These are phyloP conservation scores for Corythoichthys haematopterus DNA, from an alignment of 2,113 vertebrate genomes.

Conservation along the genomic window DNA sequence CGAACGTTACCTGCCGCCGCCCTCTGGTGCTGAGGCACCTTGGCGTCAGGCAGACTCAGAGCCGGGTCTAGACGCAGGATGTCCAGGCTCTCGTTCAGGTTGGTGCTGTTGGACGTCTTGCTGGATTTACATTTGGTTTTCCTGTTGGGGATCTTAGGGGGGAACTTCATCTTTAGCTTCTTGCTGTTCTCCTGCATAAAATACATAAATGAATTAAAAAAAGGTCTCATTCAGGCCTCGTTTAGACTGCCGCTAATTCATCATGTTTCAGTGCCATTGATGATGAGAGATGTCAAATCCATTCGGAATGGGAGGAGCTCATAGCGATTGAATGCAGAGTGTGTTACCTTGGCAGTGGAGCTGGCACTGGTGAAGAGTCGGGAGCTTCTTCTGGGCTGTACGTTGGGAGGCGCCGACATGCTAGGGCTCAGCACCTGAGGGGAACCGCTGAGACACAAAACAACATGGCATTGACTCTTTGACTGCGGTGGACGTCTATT, in stretches of 20 bases:
- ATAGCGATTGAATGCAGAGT: no score
- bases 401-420: slow-evolving; percentile 91
- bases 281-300: no score
- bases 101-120: slow-evolving; percentile 89
- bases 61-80: slow-evolving; percentile 88
- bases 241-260: no score
- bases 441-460: slow-evolving; percentile 76
- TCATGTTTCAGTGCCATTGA: no score
- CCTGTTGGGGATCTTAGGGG: slow-evolving; percentile 95
- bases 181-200: slow-evolving; percentile 91
- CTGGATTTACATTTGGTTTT: slow-evolving; percentile 96
- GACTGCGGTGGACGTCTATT: no score
- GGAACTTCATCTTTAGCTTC: slow-evolving; percentile 99
- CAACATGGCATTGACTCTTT: not conserved
- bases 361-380: slow-evolving; percentile 96
- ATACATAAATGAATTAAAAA: not conserved
- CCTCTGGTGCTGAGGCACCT: slow-evolving; percentile 73
- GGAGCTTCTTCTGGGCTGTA: slow-evolving; percentile 92
- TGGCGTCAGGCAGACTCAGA: slow-evolving; percentile 60
- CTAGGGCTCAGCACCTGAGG: slow-evolving; percentile 98
- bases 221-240: no score
- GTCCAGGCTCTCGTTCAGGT: slow-evolving; percentile 93
- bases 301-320: no score
- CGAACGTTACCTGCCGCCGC: slow-evolving; percentile 83
- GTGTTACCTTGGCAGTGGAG: slow-evolving; percentile 89